These are phyloP conservation scores for Rhagonycha fulva DNA, from an alignment of 2,888 invertebrate species.

Conservation along the genomic window DNA sequence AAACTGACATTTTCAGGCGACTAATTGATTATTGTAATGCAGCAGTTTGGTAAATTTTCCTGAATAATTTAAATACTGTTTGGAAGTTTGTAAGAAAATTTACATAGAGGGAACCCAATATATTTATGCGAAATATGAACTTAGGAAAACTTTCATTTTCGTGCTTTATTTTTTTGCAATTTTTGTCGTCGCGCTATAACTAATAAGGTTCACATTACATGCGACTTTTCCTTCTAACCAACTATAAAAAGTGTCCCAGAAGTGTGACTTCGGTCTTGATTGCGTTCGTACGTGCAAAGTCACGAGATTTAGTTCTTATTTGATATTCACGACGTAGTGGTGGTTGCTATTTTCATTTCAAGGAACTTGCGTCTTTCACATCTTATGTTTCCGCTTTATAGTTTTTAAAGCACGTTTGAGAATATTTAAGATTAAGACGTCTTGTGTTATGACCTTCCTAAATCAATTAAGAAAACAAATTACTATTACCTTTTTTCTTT, in stretches of 20 bases:
- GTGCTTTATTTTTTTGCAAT: constrained; percentile 14
- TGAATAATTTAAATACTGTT: background rate
- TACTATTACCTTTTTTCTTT: background rate
- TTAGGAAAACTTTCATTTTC: background rate
- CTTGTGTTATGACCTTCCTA: constrained; percentile 22
- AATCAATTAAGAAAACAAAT: constrained; percentile 16
- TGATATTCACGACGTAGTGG: constrained; percentile 25
- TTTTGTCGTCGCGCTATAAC: constrained; percentile 14
- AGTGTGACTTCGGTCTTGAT: constrained; percentile 26
- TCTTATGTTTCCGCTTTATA: constrained; percentile 36
- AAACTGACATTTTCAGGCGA: background rate
- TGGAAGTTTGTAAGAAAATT: background rate
- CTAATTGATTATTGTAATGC: background rate
- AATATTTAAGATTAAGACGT: constrained; percentile 35
- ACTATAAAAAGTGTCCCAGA: constrained; percentile 25
- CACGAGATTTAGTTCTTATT: constrained; percentile 30
- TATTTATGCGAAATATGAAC: background rate
- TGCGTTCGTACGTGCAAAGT: constrained; percentile 29
- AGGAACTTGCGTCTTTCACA: constrained; percentile 36
- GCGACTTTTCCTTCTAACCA: constrained; percentile 24
- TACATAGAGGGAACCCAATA: background rate
- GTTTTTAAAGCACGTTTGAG: constrained; percentile 35
- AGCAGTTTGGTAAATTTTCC: background rate
- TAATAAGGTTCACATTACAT: constrained; percentile 24
- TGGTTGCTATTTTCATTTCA: constrained; percentile 35